phyloP scores from a whole-genome alignment of 2,888 invertebrate genomes.

The Calliopum simillimum region DNA sequence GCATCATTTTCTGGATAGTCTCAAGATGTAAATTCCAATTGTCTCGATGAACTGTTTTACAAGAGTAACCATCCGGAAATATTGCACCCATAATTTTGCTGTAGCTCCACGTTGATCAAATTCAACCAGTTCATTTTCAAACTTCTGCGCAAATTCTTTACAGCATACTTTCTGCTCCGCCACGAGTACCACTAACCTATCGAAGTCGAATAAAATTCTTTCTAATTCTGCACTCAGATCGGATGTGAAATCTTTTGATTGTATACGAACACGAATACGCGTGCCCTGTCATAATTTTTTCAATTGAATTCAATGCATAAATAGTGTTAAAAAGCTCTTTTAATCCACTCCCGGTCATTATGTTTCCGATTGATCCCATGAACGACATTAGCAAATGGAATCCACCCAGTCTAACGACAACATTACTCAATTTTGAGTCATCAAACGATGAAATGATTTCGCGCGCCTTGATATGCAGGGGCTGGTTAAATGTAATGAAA shows the following conservation, averaged over 20 bases:
- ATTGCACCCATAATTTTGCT: slow-evolving; percentile 19
- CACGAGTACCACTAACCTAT: too few species aligned
- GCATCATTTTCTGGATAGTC: slow-evolving; percentile 7
- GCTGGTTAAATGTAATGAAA: slow-evolving; percentile 24
- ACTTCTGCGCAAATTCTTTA: too few species aligned
- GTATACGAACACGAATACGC: background rate
- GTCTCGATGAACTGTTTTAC: background rate
- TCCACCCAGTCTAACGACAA: too few species aligned
- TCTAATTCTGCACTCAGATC: background rate
- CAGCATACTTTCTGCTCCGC: too few species aligned
- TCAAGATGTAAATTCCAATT: background rate
- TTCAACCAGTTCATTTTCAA: too few species aligned
- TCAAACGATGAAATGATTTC: too few species aligned
- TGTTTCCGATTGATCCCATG: background rate
- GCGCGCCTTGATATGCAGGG: too few species aligned
- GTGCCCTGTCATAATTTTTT: slow-evolving; percentile 4
- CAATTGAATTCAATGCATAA: background rate
- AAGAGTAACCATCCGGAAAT: slow-evolving; percentile 18
- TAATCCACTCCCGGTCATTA: background rate
- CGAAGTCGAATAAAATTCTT: too few species aligned
- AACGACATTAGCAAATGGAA: too few species aligned
- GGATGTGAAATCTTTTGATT: background rate
- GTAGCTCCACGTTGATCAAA: background rate
- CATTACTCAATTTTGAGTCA: too few species aligned
- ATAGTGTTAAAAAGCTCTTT: background rate